Percentiles rank a stretch among this genome's conserved stretches.
phyloP scores from a whole-genome alignment of 2,113 vertebrate species.

The Nicator chloris region DNA sequence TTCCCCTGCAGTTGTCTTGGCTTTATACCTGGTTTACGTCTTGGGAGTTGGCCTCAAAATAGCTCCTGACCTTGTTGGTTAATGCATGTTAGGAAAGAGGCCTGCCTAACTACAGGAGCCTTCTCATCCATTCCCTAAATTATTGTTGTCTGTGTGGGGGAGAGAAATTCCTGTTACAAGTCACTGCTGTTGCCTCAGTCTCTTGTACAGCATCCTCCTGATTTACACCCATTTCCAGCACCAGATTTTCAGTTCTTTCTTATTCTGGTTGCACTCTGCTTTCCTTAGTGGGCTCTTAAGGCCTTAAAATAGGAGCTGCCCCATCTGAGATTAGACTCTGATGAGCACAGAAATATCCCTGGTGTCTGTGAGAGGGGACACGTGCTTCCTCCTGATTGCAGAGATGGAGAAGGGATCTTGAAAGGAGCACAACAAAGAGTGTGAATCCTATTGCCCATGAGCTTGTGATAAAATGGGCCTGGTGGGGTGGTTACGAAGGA shows the following conservation, averaged over 20 bases:
- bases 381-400: not conserved
- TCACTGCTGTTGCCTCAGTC: not conserved
- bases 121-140: not conserved
- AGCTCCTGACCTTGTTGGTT: conserved; percentile 43
- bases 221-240: not conserved
- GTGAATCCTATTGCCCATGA: not conserved
- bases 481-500: not conserved
- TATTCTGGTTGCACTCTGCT: not conserved
- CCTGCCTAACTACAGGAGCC: not conserved
- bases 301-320: conserved; percentile 24
- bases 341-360: not conserved
- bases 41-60: conserved; percentile 3
- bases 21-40: conserved; percentile 40
- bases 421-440: not conserved
- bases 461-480: not conserved
- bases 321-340: not conserved
- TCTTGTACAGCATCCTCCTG: not conserved
- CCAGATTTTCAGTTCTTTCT: not conserved
- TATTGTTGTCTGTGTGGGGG: not conserved
- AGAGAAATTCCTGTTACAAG: not conserved
- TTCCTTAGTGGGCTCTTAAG: not conserved
- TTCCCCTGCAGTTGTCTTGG: not conserved
- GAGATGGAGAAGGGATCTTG: not conserved
- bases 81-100: not conserved
- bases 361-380: not conserved